Evolutionary conservation across 2,888 invertebrate species (phyloP), one percentile per base, ranked within the genome.

Genomic region (Lasioglossum marginatum): DNA sequence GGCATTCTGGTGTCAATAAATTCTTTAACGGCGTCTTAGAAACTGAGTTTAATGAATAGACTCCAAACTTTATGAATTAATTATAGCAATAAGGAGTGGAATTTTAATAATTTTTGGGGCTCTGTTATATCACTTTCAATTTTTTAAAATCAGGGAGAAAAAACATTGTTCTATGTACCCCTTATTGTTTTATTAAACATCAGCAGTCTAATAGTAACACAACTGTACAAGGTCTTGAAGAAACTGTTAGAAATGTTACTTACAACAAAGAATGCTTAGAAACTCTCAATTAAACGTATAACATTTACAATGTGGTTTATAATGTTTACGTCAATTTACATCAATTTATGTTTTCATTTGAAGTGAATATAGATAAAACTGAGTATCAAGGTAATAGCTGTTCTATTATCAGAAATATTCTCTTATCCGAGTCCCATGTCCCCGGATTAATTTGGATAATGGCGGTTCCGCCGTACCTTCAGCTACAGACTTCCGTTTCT

Each of bases 321-420:
- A 57, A 57, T 23, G 23, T 3, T 52, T 52, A 23, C n/a, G 0
- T n/a, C 4, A n/a, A 57, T 31, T 31, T 31, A 31, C n/a, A 1
- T n/a, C 4, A n/a, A 57, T n/a, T 57, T n/a, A n/a, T 12, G 57
- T 57, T n/a, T n/a, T n/a, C 57, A 57, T 57, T n/a, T 8, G n/a
- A 10, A 52, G n/a, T n/a, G 10, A 10, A n/a, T 52, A 52, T 52
- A 10, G 52, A 52, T 52, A n/a, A n/a, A 52, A 52, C 6, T n/a
- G 57, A 57, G 12, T n/a, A 57, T 57, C 57, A 57, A 12, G 57
- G 57, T n/a, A 57, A 57, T 57, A n/a, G n/a, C n/a, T 57, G 57
- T 57, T 57, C 57, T n/a, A 57, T n/a, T 57, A n/a, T 57, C n/a
- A n/a, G 57, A 57, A n/a, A 57, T 57, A 23, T n/a, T 57, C 57